These are phyloP conservation scores for Anarrhichthys ocellatus DNA, from an alignment of 2,113 vertebrate genomes.

Conservation along the genomic window DNA sequence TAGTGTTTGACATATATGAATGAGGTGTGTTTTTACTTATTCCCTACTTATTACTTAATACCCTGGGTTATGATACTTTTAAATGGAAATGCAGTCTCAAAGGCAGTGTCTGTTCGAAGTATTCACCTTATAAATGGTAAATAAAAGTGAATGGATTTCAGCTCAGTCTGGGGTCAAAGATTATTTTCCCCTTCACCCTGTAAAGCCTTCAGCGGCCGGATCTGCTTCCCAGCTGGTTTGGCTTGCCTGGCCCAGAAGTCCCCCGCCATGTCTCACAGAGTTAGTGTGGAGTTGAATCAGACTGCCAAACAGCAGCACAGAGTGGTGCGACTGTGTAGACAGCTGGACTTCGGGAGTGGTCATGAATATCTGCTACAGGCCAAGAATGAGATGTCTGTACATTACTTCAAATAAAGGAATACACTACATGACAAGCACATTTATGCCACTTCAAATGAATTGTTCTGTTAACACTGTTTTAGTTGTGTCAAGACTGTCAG, in stretches of 20 bases:
- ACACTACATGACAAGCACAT: not conserved
- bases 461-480: not conserved
- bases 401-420: not conserved
- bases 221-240: not conserved
- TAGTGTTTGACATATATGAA: not conserved
- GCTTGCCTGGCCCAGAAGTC: not conserved
- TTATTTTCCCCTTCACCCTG: not conserved
- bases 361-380: not conserved
- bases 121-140: not conserved
- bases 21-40: not conserved
- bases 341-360: not conserved
- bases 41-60: too few relatives aligned
- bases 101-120: not conserved
- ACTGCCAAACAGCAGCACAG: slow-evolving; percentile 1
- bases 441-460: not conserved
- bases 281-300: not conserved
- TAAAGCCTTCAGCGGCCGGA: not conserved
- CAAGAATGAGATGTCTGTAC: not conserved
- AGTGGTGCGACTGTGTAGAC: slow-evolving; percentile 2
- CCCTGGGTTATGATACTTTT: not conserved
- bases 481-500: slow-evolving; percentile 2
- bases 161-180: not conserved
- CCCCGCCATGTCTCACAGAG: not conserved
- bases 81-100: not conserved
- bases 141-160: not conserved